Evolutionary conservation across 2,113 vertebrate genomes (phyloP).

Genomic region (Serilophus lunatus): DNA sequence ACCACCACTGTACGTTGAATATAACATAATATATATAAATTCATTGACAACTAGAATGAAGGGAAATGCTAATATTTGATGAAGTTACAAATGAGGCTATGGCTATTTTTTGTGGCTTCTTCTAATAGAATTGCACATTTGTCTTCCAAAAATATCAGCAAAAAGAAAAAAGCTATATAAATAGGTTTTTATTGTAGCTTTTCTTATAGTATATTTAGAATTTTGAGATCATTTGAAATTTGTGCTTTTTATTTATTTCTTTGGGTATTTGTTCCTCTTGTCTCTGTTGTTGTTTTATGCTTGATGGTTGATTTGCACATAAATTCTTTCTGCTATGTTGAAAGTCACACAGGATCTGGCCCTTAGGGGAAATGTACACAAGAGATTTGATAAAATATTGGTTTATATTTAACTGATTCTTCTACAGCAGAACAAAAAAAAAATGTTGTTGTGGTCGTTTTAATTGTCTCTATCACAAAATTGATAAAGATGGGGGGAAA

Average conservation of each 20-base stretch:
- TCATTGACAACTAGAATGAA: neutral
- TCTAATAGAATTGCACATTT: slow-evolving; percentile 1
- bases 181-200: neutral
- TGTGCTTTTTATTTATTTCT: neutral
- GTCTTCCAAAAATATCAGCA: neutral
- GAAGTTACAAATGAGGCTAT: slow-evolving; percentile 35
- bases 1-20: neutral
- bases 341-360: neutral
- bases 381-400: slow-evolving; percentile 27
- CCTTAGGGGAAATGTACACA: slow-evolving; percentile 35
- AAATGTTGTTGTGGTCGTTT: neutral
- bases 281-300: slow-evolving; percentile 20
- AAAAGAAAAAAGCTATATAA: neutral
- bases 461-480: neutral
- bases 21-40: neutral
- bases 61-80: neutral
- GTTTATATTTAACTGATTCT: slow-evolving; percentile 19
- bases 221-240: neutral
- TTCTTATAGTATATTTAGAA: neutral
- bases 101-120: slow-evolving; percentile 17
- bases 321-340: slow-evolving; percentile 60
- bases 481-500: neutral
- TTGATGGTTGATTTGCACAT: slow-evolving; percentile 52
- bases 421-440: neutral
- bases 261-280: neutral